These are phyloP conservation scores for Babyrousa celebensis DNA, from an alignment of 2,797 vertebrate species.

Conservation along the genomic window DNA sequence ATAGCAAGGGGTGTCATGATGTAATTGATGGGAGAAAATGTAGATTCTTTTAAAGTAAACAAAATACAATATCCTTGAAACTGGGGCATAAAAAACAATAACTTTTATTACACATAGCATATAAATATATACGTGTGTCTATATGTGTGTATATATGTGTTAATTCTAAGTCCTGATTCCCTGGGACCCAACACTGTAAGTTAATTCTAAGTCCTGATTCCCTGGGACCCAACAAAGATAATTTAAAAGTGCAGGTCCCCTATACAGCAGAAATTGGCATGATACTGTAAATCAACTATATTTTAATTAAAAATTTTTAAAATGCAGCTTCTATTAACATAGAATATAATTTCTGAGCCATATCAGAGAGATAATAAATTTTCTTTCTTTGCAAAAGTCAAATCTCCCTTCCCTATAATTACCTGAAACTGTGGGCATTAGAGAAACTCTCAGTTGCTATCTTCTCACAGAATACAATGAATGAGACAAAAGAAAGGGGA, in stretches of 20 bases:
- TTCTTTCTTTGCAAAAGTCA: constrained; percentile 27
- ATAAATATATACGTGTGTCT: background rate
- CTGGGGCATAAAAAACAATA: background rate
- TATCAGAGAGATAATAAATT: background rate
- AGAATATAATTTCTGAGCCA: background rate
- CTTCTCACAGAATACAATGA: background rate
- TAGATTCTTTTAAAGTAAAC: background rate
- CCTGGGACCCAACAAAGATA: too few species aligned
- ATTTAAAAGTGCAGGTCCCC: too few species aligned
- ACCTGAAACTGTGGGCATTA: background rate
- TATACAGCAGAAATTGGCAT: too few species aligned
- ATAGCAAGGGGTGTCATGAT: background rate
- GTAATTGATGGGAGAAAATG: background rate
- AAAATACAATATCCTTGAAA: background rate
- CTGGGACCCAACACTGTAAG: background rate
- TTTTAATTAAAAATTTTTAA: background rate
- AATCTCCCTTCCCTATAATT: background rate
- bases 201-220: too few species aligned
- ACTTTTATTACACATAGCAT: background rate
- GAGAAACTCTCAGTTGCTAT: background rate
- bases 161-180: background rate
- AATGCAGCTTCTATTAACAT: background rate
- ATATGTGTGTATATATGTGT: background rate
- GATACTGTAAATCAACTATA: too few species aligned
- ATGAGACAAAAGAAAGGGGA: background rate